Base-by-base conservation (phyloP, 2,888 invertebrate genomes). In the Orthosia gothica region DNA sequence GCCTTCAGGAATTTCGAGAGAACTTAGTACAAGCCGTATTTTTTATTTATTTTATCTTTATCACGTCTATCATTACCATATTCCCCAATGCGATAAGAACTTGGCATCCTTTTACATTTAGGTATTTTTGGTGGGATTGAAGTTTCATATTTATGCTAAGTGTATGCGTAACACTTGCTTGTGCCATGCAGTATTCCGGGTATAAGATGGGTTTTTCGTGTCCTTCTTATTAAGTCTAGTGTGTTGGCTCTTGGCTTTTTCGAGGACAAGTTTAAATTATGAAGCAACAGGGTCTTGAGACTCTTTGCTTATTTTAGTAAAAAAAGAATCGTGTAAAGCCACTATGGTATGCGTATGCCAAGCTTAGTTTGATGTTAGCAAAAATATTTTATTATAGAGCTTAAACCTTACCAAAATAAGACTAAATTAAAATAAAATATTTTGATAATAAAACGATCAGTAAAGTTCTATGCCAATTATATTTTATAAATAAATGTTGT, bases 81-180 rank as follows among this genome's bases (percentile, higher is more conserved):
- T 40, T 40, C 1, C 7, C 40, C 40, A 40, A 9, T 40, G 40
- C 9, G 40, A 9, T 40, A 9, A 40, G 40, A 40, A 40, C 40
- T 40, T 40, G 40, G 40, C 40, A 9, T 40, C 1, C 7, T 40
- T 40, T 40, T 40, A 40, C 40, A 40, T 40, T 40, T 40, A 40
- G 40, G 40, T 40, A 40, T 40, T 40, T 40, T 40, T 40, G 63
- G 59, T 20, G 64, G 12, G 2, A 59, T 59, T 73, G 63, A 74
- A 77, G 32, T 70, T 64, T 61, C 20, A 55, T 74, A 77, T 74
- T 74, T 71, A 74, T 79, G 80, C 49, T 66, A 79, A 79, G 74
- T 71, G 54, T 65, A 69, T 69, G 74, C 58, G 78, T 67, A 20
- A 12, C n/a, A 55, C 67, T 70, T 52, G 49, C 45, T 13, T 57